Base-by-base conservation (phyloP, 2,113 vertebrate species). In the Datnioides undecimradiatus region DNA sequence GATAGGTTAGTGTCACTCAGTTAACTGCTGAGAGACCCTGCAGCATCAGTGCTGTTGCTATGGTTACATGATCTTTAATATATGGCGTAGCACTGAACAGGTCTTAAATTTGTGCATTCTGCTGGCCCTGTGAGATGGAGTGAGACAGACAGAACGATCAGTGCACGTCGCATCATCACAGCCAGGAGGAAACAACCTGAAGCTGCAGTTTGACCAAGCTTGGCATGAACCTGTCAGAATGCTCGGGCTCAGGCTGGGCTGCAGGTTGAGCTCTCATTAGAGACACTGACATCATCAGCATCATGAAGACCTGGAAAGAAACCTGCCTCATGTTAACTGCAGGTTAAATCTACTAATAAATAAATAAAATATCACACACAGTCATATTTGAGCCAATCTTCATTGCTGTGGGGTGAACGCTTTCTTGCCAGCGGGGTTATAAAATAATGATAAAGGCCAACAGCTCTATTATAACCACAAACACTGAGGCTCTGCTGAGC, bases 361-460 rank as follows among this genome's bases (percentile, higher is more conserved):
- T 65, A 52, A 60, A 76, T 45, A 58, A 64, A 46, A 25, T 11
- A 33, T 51, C 21, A 14, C 29, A 25, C 17, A 10, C 3, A 52
- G 48, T 45, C 23, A 33, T 11, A 10, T 40, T 71, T 41, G 21
- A 38, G 59, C 43, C 23, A 41, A 3, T 59, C 52, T 51, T 45
- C 16, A 6, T 33, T 68, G 38, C 49, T 58, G 40, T 10, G 40
- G 45, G 65, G 57, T 68, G 45, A 58, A 55, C 59, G 40, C 63
- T 27, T 54, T 45, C 8, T 40, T 25, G 64, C 55, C 77, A 69
- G 41, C 62, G 38, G 62, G 48, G 48, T 62, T 74, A 82, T 84
- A 29, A 89, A 90, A 86, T 70, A 82, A 80, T 74, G 54, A 90
- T 83, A 45, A 83, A 79, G 70, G 75, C 76, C 73, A 84, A 74